These are phyloP conservation scores for Mormoops blainvillei DNA, from an alignment of 2,113 vertebrate genomes.

Conservation along the genomic window DNA sequence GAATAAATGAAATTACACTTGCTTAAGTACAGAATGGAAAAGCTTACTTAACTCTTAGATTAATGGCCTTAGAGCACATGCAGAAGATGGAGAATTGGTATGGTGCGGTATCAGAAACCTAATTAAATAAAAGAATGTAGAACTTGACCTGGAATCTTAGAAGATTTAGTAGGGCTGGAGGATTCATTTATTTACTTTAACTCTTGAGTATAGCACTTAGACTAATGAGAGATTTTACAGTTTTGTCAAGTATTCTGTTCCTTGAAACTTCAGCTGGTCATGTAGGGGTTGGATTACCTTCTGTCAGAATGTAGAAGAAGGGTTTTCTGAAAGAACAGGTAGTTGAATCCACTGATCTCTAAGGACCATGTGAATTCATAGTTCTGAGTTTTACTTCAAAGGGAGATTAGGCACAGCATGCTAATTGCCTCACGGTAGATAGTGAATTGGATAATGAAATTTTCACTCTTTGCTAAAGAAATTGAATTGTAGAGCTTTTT, in stretches of 20 bases:
- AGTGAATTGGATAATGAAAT: not conserved
- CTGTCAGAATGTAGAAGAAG: not conserved
- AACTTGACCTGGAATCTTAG: not conserved
- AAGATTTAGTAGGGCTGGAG: not conserved
- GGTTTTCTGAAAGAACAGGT: not conserved
- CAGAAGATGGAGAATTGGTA: not conserved
- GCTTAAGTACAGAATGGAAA: not conserved
- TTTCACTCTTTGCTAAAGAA: conserved; percentile 5
- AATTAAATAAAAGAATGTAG: not conserved
- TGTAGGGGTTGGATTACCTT: not conserved
- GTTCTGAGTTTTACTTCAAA: not conserved
- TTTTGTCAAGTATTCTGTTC: not conserved
- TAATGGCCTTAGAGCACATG: not conserved
- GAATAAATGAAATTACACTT: not conserved
- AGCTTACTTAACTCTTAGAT: not conserved
- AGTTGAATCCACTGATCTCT: not conserved
- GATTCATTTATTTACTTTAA: not conserved
- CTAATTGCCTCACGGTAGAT: not conserved
- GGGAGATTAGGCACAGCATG: not conserved
- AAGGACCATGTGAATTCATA: not conserved
- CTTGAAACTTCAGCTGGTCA: not conserved
- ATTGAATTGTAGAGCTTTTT: not conserved
- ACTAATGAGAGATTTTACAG: not conserved
- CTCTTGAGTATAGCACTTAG: not conserved
- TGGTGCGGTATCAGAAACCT: not conserved